Evolutionary conservation across 2,797 vertebrate genomes (phyloP).

Genomic region (Podarcis siculus): DNA sequence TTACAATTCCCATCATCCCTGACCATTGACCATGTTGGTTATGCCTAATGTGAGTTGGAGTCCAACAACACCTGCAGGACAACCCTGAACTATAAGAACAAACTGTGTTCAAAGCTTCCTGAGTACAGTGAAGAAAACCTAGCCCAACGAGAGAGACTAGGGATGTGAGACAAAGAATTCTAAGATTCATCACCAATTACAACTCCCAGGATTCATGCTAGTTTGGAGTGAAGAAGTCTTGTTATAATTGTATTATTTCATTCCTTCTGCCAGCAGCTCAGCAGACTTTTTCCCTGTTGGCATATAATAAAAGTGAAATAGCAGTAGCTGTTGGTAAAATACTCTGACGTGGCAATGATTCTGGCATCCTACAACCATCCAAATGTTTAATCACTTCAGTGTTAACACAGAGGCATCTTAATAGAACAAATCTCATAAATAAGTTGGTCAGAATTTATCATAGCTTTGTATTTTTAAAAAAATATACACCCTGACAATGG

Average conservation of each 20-base stretch:
- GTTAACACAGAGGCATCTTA: not conserved
- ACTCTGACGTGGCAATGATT: not conserved
- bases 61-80: too few species aligned
- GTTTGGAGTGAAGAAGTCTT: not conserved
- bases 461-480: not conserved
- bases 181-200: not conserved
- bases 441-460: not conserved
- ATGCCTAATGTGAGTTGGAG: too few species aligned
- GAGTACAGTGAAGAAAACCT: not conserved
- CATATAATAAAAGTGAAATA: not conserved
- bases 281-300: not conserved
- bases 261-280: not conserved
- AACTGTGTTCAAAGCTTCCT: not conserved
- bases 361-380: not conserved
- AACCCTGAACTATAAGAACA: not conserved
- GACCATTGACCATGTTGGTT: too few species aligned
- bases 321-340: not conserved
- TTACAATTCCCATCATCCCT: too few species aligned
- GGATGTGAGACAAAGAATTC: not conserved
- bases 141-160: not conserved
- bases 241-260: constrained; percentile 5
- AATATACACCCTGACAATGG: not conserved
- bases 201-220: not conserved
- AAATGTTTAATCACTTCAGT: not conserved
- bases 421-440: not conserved